These are phyloP conservation scores for Anseranas semipalmata DNA, from an alignment of 2,113 vertebrate genomes.

Conservation along the genomic window DNA sequence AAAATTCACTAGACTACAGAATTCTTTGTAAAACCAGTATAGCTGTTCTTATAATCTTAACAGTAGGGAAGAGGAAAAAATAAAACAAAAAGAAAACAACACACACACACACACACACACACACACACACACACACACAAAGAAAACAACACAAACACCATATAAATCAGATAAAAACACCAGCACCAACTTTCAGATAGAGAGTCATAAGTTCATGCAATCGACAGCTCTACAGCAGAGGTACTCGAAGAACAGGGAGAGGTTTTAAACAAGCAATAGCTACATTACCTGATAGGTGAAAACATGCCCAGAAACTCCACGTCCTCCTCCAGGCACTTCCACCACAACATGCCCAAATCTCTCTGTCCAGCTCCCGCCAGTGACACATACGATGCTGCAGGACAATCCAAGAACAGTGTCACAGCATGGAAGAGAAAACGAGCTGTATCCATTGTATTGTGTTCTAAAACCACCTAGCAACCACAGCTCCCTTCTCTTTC, in stretches of 20 bases:
- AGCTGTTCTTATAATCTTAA: neutral
- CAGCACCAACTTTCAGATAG: neutral
- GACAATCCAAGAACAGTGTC: constrained; percentile 35
- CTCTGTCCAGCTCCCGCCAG: constrained; percentile 80
- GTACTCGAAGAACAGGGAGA: neutral
- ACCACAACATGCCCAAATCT: constrained; percentile 82
- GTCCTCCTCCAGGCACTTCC: constrained; percentile 86
- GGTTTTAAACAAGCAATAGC: neutral
- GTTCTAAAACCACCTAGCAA: neutral
- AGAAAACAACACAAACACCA: neutral
- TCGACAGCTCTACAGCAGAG: neutral
- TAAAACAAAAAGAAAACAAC: neutral
- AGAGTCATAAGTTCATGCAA: neutral
- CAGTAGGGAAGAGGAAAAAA: accelerated
- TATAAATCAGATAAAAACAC: neutral
- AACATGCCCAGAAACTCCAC: constrained; percentile 82
- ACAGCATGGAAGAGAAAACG: neutral
- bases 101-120: no score
- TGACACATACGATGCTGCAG: constrained; percentile 90
- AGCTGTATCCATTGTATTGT: neutral
- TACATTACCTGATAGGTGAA: constrained; percentile 91
- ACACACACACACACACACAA: no score
- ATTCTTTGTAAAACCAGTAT: neutral
- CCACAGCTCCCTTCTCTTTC: neutral
- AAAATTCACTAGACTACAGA: neutral